Evolutionary conservation across 2,888 invertebrate genomes (phyloP), one percentile per base, ranked within the genome.

Genomic region (Perizoma affinitatum): DNA sequence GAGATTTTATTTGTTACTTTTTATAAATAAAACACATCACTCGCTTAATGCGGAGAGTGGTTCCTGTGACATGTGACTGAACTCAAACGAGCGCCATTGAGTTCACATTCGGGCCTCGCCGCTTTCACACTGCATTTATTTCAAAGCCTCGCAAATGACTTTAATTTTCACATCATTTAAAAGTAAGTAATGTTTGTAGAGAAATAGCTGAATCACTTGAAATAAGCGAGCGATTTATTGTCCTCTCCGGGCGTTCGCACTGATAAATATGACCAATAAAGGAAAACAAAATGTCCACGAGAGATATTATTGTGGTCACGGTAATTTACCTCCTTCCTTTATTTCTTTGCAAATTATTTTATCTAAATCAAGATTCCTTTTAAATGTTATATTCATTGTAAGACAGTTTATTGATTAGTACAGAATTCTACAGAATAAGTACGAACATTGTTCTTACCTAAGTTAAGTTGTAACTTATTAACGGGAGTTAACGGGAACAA

Each of bases 211-310:
- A 80, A 80, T 81, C 73, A 70, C 75, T 77, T 72, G 75, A 75
- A 83, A 82, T 80, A 79, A 79, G 77, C 80, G 74, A 72, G 76
- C 81, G 76, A 85, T 86, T 83, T 83, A 86, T 86, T 81, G 74
- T 67, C 78, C 78, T 72, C 82, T 76, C 73, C 81, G 73, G 79
- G 83, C 79, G 76, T 76, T 76, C 77, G 67, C 78, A 80, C 81
- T 87, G 86, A 87, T 86, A 87, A 87, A 86, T 88, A 86, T 81
- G 80, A 82, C 86, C 83, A 87, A 87, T 88, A 87, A 87, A 86
- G 83, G 80, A 78, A 85, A 87, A 86, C 84, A 87, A 85, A 87
- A 87, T 83, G 83, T 86, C 86, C 84, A 79, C 80, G 70, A 78
- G 79, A 84, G 79, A 83, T 82, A 86, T 85, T 84, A 84, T 83